Conservation (phyloP, 2,113 vertebrate species). For the Trichechus manatus region DNA sequence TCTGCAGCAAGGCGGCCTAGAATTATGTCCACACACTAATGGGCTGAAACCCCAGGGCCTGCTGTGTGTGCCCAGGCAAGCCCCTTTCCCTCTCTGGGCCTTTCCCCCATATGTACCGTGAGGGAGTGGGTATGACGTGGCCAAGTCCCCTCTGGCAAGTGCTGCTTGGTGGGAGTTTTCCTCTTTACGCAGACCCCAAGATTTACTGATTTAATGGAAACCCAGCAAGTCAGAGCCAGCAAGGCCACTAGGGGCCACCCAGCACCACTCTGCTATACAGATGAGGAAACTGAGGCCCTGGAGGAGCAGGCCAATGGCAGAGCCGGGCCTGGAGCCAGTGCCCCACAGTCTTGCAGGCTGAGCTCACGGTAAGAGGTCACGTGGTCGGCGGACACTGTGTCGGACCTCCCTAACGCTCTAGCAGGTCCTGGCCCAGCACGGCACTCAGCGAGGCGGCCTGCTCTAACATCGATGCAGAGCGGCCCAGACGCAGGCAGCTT, state of each 20-base stretch:
- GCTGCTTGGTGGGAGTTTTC: background rate
- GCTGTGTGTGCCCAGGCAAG: background rate
- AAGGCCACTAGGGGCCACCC: background rate
- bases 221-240: background rate
- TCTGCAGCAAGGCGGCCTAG: background rate
- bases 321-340: background rate
- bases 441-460: background rate
- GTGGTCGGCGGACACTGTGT: too few relatives aligned
- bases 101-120: too few relatives aligned
- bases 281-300: background rate
- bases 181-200: background rate
- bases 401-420: background rate
- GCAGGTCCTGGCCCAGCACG: background rate
- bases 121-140: too few relatives aligned
- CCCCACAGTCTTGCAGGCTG: too few relatives aligned
- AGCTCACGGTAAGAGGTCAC: background rate
- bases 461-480: too few relatives aligned
- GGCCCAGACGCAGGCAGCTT: fast-evolving
- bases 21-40: fast-evolving
- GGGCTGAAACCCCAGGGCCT: background rate
- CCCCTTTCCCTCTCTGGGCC: background rate
- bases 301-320: too few relatives aligned
- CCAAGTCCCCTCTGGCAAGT: background rate
- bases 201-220: fast-evolving
- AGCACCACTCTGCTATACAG: background rate